Evolutionary conservation across 1,140 invertebrate species (phyloP).

Genomic region (Lutraria rhynchaena): DNA sequence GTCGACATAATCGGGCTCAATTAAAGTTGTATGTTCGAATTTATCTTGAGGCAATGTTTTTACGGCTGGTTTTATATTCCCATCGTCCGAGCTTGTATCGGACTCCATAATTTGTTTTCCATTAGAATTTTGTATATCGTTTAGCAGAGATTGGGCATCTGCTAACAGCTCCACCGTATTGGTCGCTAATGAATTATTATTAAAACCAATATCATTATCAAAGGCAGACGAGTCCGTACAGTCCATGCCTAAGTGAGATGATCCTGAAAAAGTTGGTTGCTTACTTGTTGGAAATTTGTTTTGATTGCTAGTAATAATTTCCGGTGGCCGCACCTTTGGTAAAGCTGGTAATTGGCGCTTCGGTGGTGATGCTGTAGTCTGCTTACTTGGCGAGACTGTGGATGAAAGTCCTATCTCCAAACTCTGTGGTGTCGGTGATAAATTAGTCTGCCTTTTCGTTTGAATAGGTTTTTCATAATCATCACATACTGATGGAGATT

Average conservation of each 20-base stretch:
- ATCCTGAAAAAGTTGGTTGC: too few species aligned
- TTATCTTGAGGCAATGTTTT: neutral
- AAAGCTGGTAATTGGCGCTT: slow-evolving; percentile 40
- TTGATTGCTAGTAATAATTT: neutral
- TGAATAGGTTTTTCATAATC: slow-evolving; percentile 10
- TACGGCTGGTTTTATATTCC: neutral
- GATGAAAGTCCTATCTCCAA: neutral
- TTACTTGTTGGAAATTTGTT: neutral
- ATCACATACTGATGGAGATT: neutral
- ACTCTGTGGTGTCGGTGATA: neutral
- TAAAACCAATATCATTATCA: neutral
- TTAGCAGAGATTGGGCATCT: neutral
- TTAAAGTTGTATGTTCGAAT: neutral
- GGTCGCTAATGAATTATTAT: neutral
- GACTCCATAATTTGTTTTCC: neutral
- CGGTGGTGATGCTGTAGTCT: neutral
- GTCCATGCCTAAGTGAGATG: too few species aligned
- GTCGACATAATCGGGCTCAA: slow-evolving; percentile 19
- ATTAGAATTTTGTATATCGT: neutral
- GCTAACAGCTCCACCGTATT: slow-evolving; percentile 4
- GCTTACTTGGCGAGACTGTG: neutral
- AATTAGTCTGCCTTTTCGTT: neutral
- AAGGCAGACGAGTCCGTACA: too few species aligned
- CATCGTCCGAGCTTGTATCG: neutral
- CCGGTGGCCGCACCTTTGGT: neutral